phyloP scores from a whole-genome alignment of 2,888 invertebrate species.

The Dicranocentrus wangi region DNA sequence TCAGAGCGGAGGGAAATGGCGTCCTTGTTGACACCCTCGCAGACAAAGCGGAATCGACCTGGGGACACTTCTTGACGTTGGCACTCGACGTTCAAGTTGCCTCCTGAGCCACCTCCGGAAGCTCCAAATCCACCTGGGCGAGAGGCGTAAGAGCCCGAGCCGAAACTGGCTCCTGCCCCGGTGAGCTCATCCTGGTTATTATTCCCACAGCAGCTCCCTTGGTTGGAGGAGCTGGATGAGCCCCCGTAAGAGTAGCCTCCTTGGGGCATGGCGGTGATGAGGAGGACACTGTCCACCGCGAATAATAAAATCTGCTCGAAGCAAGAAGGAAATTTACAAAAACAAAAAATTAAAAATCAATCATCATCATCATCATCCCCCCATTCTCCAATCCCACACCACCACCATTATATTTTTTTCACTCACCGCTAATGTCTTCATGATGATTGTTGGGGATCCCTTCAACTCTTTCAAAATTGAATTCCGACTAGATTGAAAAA shows the following conservation, averaged over 20 bases:
- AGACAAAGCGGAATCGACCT: conserved; percentile 62
- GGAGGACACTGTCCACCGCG: conserved; percentile 45
- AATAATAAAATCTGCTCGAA: conserved; percentile 17
- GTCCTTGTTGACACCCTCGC: conserved; percentile 65
- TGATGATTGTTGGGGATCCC: conserved; percentile 13
- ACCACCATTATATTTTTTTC: no score
- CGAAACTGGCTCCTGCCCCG: conserved; percentile 37
- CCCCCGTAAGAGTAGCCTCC: conserved; percentile 52
- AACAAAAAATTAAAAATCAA: background rate
- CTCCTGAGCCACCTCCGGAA: conserved; percentile 57
- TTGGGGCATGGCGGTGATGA: conserved; percentile 46
- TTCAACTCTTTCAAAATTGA: background rate
- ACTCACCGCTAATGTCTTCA: conserved; percentile 55
- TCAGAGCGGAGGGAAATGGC: conserved; percentile 66
- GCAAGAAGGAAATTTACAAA: conserved; percentile 1
- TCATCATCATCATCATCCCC: background rate
- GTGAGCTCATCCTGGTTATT: conserved; percentile 33
- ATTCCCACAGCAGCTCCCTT: conserved; percentile 6
- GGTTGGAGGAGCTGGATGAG: background rate
- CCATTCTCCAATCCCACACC: no score
- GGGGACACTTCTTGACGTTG: conserved; percentile 60
- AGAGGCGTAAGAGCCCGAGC: conserved; percentile 31
- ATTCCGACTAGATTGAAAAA: conserved; percentile 40
- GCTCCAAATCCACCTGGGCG: conserved; percentile 47
- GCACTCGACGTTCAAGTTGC: conserved; percentile 64